Percentiles rank a stretch among this genome's conserved stretches.
These are phyloP conservation scores for Dinothrombium tinctorium DNA, from an alignment of 1,140 invertebrate species.

Conservation along the genomic window DNA sequence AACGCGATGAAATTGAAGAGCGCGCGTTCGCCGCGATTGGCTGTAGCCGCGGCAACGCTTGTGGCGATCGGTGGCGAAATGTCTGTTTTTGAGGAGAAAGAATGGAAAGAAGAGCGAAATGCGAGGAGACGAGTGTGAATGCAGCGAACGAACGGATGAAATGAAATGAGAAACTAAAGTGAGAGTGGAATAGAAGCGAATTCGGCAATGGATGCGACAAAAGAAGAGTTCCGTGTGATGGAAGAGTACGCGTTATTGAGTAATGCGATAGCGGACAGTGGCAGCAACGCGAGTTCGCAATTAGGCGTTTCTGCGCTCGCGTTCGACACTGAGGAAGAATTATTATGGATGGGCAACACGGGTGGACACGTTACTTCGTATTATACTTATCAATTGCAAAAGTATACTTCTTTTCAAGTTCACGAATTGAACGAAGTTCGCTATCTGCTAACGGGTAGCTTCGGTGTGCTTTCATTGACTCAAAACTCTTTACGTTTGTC, in stretches of 20 bases:
- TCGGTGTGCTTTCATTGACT: conserved; percentile 54
- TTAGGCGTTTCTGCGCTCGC: conserved; percentile 48
- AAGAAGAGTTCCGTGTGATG: too few relatives aligned
- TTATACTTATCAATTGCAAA: conserved; percentile 60
- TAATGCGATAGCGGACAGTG: neutral
- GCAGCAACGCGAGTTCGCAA: neutral
- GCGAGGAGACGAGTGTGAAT: too few relatives aligned
- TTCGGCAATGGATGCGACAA: too few relatives aligned
- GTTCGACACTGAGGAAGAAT: conserved; percentile 66
- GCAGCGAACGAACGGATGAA: too few relatives aligned
- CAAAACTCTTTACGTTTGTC: conserved; percentile 53
- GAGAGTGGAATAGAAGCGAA: too few relatives aligned
- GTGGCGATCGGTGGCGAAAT: too few relatives aligned
- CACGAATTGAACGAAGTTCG: conserved; percentile 62
- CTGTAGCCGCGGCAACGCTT: too few relatives aligned
- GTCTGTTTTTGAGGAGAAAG: too few relatives aligned
- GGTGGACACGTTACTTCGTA: conserved; percentile 90
- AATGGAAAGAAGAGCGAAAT: too few relatives aligned
- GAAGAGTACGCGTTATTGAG: conserved; percentile 1
- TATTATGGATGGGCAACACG: conserved; percentile 86
- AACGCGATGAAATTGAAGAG: too few relatives aligned
- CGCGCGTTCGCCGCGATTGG: too few relatives aligned
- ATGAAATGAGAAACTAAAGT: too few relatives aligned
- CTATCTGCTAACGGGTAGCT: neutral
- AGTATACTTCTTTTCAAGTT: conserved; percentile 62